Conservation (phyloP, 2,888 invertebrate genomes). For the Netelia virgata region DNA sequence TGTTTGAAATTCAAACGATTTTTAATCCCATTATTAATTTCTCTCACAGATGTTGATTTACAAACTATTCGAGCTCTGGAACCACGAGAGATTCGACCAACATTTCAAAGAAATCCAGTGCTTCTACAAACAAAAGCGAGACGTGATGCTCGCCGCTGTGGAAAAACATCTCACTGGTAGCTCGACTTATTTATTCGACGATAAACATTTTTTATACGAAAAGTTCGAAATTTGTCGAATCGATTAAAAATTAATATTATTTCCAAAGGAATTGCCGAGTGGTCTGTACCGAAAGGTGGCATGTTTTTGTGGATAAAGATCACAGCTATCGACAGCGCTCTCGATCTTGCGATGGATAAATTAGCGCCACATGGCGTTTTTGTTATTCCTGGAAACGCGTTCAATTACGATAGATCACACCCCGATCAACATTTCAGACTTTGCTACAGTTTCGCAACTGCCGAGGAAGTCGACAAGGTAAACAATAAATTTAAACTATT, state of each 20-base stretch:
- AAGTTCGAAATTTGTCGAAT: background rate
- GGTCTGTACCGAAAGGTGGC: constrained; percentile 90
- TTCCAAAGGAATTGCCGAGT: constrained; percentile 88
- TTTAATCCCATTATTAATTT: background rate
- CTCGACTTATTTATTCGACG: background rate
- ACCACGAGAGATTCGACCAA: constrained; percentile 86
- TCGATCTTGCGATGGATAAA: constrained; percentile 88
- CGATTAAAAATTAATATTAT: background rate
- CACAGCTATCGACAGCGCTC: constrained; percentile 88
- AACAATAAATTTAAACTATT: constrained; percentile 16
- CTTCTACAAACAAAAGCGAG: constrained; percentile 88
- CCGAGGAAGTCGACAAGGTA: constrained; percentile 88
- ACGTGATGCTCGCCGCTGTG: constrained; percentile 87
- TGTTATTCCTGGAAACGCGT: constrained; percentile 91
- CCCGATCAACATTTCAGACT: constrained; percentile 89
- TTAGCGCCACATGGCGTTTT: constrained; percentile 89
- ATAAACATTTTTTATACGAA: constrained; percentile 1
- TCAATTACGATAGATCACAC: constrained; percentile 87
- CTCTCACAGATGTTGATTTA: constrained; percentile 86
- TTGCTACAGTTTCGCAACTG: constrained; percentile 89
- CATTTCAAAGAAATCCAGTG: constrained; percentile 87
- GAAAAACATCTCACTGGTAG: constrained; percentile 87
- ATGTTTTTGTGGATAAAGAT: constrained; percentile 93
- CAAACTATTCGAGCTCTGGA: constrained; percentile 87
- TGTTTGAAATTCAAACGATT: background rate